Conservation (phyloP, 1,140 invertebrate species). For the Eurosta solidaginis region DNA sequence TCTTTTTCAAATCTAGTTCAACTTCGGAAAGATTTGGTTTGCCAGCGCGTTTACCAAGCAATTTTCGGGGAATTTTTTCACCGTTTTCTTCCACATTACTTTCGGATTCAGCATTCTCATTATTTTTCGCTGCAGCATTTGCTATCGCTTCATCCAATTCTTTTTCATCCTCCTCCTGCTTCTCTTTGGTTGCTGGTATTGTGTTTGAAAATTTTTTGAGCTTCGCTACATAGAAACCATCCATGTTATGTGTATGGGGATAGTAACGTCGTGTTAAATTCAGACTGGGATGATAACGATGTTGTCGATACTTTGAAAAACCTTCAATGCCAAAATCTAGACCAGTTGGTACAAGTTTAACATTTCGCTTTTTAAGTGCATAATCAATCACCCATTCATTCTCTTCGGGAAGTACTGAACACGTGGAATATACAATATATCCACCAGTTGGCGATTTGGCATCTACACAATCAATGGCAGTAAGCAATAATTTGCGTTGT, state of each 20-base stretch:
- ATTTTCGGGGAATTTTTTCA: constrained; percentile 42
- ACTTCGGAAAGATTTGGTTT: constrained; percentile 49
- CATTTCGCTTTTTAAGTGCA: constrained; percentile 90
- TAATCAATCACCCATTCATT: constrained; percentile 98
- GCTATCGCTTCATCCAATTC: constrained; percentile 52
- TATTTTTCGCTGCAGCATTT: background rate
- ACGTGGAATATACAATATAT: constrained; percentile 97
- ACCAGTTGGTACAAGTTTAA: constrained; percentile 92
- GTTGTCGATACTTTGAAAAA: constrained; percentile 84
- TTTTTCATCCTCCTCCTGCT: constrained; percentile 61
- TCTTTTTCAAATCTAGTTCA: constrained; percentile 53
- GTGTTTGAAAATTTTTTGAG: constrained; percentile 94
- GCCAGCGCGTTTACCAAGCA: constrained; percentile 55
- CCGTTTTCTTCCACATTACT: constrained; percentile 47
- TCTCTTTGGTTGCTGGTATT: constrained; percentile 66
- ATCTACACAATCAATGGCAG: constrained; percentile 96
- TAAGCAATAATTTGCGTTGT: constrained; percentile 89
- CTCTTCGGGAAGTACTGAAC: constrained; percentile 97
- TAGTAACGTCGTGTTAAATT: constrained; percentile 92
- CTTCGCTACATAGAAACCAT: constrained; percentile 99
- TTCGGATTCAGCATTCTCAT: constrained; percentile 32
- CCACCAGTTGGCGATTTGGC: constrained; percentile 90
- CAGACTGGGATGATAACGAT: constrained; percentile 91
- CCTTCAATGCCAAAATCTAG: constrained; percentile 96
- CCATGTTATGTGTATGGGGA: constrained; percentile 98